phyloP scores from a whole-genome alignment of 1,140 invertebrate species.

The Phthorimaea operculella region DNA sequence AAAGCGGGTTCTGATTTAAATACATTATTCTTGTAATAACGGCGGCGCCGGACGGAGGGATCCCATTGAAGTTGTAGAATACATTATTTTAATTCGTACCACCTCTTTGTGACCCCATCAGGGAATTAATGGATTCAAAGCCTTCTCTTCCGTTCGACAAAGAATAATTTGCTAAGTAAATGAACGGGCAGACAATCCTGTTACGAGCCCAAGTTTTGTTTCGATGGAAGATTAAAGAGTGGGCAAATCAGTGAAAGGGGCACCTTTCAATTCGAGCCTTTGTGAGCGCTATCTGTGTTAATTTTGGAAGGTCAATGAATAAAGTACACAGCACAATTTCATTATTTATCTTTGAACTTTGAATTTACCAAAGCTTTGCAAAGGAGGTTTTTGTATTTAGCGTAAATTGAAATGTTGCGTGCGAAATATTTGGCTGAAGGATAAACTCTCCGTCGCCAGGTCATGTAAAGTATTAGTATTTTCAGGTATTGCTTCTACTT shows the following conservation, averaged over 20 bases:
- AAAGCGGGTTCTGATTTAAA: conserved; percentile 66
- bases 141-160: conserved; percentile 64
- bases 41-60: conserved; percentile 56
- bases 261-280: conserved; percentile 50
- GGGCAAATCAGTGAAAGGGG: conserved; percentile 54
- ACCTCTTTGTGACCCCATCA: conserved; percentile 66
- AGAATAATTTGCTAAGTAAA: conserved; percentile 68
- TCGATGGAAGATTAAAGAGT: conserved; percentile 65
- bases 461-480: no score
- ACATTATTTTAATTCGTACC: conserved; percentile 66
- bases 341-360: conserved; percentile 44
- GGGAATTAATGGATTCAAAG: conserved; percentile 66
- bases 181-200: conserved; percentile 63
- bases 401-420: neutral
- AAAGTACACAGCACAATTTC: conserved; percentile 49
- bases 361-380: conserved; percentile 11
- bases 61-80: conserved; percentile 64
- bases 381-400: neutral
- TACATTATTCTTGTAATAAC: conserved; percentile 67
- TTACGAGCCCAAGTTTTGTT: conserved; percentile 61
- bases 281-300: conserved; percentile 59
- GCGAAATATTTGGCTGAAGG: no score
- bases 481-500: no score
- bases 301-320: conserved; percentile 60
- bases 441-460: no score